A percentile compares a stretch with the other conserved stretches of the same genome.
Evolutionary conservation across 2,888 invertebrate genomes (phyloP).

Genomic region (Campoplex nolae): DNA sequence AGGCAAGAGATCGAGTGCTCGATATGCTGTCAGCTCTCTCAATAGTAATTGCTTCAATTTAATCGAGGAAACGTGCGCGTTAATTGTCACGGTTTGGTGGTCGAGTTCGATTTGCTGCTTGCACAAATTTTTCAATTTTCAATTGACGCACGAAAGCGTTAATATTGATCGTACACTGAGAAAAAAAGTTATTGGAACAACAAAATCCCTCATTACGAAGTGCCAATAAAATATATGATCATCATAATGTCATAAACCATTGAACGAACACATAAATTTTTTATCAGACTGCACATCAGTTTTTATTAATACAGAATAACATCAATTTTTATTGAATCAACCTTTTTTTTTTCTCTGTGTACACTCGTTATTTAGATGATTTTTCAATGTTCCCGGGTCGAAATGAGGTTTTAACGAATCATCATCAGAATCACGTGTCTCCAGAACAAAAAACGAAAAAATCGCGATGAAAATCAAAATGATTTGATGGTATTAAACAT

Average conservation of each 20-base stretch:
- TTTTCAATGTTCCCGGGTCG: background rate
- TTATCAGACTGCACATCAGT: no score
- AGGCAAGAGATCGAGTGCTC: slow-evolving; percentile 41
- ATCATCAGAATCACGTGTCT: background rate
- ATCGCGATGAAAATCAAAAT: background rate
- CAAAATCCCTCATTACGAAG: no score
- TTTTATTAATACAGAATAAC: no score
- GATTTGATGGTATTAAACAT: background rate
- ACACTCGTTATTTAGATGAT: background rate
- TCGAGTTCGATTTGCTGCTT: slow-evolving; percentile 39
- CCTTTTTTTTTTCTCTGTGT: no score
- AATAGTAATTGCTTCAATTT: slow-evolving; percentile 63
- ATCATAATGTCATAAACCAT: no score
- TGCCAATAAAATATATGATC: no score
- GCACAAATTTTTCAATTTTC: slow-evolving; percentile 9
- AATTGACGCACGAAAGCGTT: background rate
- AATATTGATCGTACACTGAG: background rate
- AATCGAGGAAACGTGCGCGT: slow-evolving; percentile 36
- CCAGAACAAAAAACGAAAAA: background rate
- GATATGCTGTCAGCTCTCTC: slow-evolving; percentile 52
- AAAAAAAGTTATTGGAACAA: no score
- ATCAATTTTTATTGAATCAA: no score
- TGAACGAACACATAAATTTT: no score
- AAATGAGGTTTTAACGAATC: background rate
- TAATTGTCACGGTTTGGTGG: slow-evolving; percentile 56